phyloP scores from a whole-genome alignment of 2,113 vertebrate species.

The Butorides virescens region DNA sequence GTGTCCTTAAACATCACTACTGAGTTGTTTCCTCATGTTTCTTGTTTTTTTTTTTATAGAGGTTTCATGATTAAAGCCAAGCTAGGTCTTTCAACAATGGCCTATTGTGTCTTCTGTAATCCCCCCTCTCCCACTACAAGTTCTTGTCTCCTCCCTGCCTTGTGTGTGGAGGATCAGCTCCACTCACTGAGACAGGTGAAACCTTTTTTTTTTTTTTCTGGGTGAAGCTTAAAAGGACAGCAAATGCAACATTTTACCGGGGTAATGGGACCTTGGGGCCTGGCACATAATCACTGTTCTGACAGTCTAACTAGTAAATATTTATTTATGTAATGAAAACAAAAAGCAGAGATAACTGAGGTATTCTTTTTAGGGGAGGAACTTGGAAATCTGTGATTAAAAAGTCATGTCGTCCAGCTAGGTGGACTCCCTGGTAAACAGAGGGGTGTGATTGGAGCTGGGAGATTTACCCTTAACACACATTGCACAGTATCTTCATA shows the following conservation, averaged over 20 bases:
- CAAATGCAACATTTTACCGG: not conserved
- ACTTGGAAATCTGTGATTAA: not conserved
- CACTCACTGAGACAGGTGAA: not conserved
- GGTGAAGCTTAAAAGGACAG: not conserved
- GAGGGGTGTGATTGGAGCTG: not conserved
- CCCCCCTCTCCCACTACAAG: not conserved
- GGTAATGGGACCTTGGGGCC: not conserved
- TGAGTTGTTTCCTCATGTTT: not conserved
- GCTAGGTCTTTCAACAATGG: not conserved
- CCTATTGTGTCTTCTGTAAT: not conserved
- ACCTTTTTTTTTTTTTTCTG: not conserved
- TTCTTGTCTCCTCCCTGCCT: not conserved
- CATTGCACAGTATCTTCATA: not conserved
- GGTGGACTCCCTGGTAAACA: not conserved
- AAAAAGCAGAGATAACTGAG: conserved; percentile 52
- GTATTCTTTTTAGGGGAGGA: conserved; percentile 1
- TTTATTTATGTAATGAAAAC: conserved; percentile 49
- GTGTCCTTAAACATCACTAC: not conserved
- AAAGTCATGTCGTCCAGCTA: not conserved
- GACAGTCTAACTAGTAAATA: conserved; percentile 57
- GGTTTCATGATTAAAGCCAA: not conserved
- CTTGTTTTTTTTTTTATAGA: not conserved
- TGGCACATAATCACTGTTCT: not conserved
- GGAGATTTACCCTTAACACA: not conserved
- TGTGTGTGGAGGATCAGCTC: not conserved